A percentile compares a stretch with the other conserved stretches of the same genome.
These are phyloP conservation scores for Anastatus disparis DNA, from an alignment of 1,140 invertebrate genomes.

Conservation along the genomic window DNA sequence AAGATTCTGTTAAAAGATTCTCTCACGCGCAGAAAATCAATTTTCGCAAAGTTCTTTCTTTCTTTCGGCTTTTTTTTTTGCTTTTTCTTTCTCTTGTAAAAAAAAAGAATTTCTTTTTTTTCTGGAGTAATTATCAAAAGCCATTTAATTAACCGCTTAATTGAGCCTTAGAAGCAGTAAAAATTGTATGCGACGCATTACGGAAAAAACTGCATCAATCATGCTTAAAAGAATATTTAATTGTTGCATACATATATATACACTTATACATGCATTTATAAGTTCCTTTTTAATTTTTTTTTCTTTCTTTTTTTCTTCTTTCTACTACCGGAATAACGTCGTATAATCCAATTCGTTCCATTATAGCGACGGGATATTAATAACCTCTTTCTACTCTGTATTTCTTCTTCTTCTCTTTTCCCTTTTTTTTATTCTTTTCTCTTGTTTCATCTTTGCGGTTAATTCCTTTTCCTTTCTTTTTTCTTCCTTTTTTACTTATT, in stretches of 20 bases:
- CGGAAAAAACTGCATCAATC: neutral
- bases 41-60: too few relatives aligned
- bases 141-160: neutral
- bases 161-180: neutral
- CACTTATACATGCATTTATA: neutral
- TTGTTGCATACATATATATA: neutral
- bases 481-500: too few relatives aligned
- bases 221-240: slow-evolving; percentile 22
- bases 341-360: slow-evolving; percentile 19
- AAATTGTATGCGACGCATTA: neutral
- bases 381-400: neutral
- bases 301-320: neutral
- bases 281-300: too few relatives aligned
- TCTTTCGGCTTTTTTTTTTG: too few relatives aligned
- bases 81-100: too few relatives aligned
- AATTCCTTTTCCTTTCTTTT: neutral
- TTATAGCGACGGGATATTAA: slow-evolving; percentile 26
- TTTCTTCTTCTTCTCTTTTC: neutral
- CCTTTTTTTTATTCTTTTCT: neutral
- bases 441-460: neutral
- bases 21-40: neutral
- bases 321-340: neutral
- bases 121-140: neutral
- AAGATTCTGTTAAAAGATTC: neutral
- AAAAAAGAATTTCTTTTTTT: neutral